Evolutionary conservation across 2,797 vertebrate genomes (phyloP).

Genomic region (Pampus argenteus): DNA sequence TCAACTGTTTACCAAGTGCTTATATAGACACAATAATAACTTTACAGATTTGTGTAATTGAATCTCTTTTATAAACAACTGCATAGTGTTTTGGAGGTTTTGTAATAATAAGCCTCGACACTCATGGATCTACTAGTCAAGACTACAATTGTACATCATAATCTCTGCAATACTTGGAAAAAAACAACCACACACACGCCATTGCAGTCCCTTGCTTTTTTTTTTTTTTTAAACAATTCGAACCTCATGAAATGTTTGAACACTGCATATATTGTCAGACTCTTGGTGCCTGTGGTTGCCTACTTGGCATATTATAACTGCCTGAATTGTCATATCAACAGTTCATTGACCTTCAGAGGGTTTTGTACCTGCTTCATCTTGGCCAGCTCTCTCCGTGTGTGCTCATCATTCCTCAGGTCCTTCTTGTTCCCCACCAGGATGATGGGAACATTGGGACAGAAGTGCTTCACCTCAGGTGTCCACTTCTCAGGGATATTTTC

Average conservation of each 20-base stretch:
- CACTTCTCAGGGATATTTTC: constrained; percentile 99
- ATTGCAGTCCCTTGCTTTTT: neutral
- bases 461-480: constrained; percentile 98
- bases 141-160: too few relatives aligned
- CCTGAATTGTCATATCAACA: neutral
- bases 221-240: neutral
- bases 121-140: neutral
- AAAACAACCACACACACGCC: too few relatives aligned
- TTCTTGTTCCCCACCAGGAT: constrained; percentile 99
- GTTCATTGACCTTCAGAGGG: neutral
- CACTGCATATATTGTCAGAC: neutral
- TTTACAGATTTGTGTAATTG: neutral
- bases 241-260: constrained; percentile 2
- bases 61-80: neutral
- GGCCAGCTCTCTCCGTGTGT: constrained; percentile 92
- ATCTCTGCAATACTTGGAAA: neutral
- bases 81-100: too few relatives aligned
- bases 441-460: constrained; percentile 98
- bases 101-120: neutral
- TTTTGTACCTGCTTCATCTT: constrained; percentile 97
- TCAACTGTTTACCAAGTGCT: neutral
- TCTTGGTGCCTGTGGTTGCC: neutral
- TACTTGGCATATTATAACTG: neutral
- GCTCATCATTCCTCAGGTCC: constrained; percentile 95
- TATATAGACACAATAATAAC: neutral